Base-by-base conservation (phyloP, 2,797 vertebrate species). In the Bradypodion ventrale region DNA sequence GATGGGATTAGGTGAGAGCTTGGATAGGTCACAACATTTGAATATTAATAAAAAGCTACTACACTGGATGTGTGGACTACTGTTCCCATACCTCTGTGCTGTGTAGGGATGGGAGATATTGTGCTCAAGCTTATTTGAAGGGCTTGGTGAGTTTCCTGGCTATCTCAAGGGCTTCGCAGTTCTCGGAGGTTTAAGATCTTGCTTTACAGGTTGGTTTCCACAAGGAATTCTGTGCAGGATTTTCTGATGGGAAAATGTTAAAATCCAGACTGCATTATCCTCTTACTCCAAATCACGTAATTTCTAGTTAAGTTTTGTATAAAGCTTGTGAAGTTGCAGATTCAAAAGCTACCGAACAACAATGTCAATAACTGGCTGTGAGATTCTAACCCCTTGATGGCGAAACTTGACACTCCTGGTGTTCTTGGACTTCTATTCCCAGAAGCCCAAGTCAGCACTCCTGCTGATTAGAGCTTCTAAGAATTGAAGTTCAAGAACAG, bases 1-100 rank as follows among this genome's bases (percentile, higher is more conserved):
- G 87, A 56, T 87, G 68, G 4, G 73, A 2, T 89, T 72, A 77
- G 87, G 83, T 65, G 32, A 59, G 70, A 87, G 32, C 83, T 82
- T 82, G 59, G 62, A 86, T 29, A 72, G 73, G 52, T 10, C 81
- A 80, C 42, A 56, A 83, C 56, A 49, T 0, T 73, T 6, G 74
- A 85, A 1, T 70, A 4, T 88, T 59, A 83, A 6, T 84, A 68
- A 8, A 2, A 37, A 37, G 37, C 66, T 83, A 60, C 42, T 85
- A 9, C 12, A 23, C 2, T 15, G 35, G 32, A 68, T 16, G 7
- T 68, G 16, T 68, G 32, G 19, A 23, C 66, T 68, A 19, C 66
- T 35, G 19, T 68, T 65, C 32, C 32, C 15, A 37, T 68, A 35
- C 35, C 3, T 8, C 66, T 35, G 19, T 68, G 35, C 27, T 65